Evolutionary conservation across 2,797 vertebrate species (phyloP).

Genomic region (Eulemur rubriventer): DNA sequence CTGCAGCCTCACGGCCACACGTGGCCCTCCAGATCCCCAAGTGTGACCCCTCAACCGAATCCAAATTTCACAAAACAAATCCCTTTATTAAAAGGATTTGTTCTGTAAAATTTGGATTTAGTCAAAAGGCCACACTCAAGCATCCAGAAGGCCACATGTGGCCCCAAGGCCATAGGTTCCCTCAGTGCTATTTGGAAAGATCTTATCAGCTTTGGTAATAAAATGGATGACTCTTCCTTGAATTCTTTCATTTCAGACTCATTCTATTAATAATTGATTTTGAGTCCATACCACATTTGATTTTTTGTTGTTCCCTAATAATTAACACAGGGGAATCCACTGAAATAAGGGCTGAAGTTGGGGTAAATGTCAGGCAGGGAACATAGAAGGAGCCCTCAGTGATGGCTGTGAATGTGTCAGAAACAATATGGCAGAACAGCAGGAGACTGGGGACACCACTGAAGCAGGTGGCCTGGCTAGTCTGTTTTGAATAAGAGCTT

Average conservation of each 20-base stretch:
- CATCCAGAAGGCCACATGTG: background rate
- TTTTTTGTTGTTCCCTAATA: background rate
- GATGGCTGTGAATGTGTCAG: background rate
- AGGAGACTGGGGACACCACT: background rate
- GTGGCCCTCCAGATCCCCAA: background rate
- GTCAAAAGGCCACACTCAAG: background rate
- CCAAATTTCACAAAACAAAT: background rate
- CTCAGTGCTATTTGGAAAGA: background rate
- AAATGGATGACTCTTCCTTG: background rate
- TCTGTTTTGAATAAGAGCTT: conserved; percentile 11
- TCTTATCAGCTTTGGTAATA: background rate
- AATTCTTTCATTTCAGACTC: conserved; percentile 23
- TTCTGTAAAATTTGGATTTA: background rate
- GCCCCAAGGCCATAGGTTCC: background rate
- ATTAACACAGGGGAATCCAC: background rate
- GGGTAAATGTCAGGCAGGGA: background rate
- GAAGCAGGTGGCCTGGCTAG: background rate
- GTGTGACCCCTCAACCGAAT: background rate
- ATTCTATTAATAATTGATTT: background rate
- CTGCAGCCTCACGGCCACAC: background rate
- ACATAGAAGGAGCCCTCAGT: background rate
- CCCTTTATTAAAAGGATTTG: background rate
- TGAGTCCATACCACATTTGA: background rate
- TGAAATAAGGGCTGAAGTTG: background rate
- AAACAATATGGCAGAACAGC: background rate